Conservation (phyloP, 2,888 invertebrate genomes). For the Deroplatys truncata region DNA sequence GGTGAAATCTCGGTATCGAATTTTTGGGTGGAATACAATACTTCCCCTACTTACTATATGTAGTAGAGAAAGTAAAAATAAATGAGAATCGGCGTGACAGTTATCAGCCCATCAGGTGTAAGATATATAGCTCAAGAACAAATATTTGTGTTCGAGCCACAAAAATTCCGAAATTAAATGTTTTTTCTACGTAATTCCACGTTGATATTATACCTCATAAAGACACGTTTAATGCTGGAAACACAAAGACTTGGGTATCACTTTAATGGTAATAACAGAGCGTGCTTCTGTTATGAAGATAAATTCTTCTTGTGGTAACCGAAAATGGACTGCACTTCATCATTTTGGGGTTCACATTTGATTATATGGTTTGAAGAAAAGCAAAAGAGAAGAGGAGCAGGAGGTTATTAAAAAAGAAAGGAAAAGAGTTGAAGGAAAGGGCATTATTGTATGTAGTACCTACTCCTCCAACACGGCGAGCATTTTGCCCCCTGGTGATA, state of each 20-base stretch:
- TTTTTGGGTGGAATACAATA: no score
- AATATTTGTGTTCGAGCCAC: background rate
- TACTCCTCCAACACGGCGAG: conserved; percentile 2
- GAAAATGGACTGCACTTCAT: conserved; percentile 9
- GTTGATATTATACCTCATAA: background rate
- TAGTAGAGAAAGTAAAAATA: no score
- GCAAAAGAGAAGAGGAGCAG: background rate
- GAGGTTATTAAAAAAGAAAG: background rate
- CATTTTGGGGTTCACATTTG: conserved; percentile 14
- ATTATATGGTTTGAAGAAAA: conserved; percentile 15
- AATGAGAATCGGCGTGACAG: no score
- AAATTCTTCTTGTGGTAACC: conserved; percentile 11
- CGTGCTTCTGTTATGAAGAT: conserved; percentile 11
- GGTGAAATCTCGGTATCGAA: no score
- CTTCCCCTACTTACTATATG: no score
- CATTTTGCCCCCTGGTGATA: conserved; percentile 18
- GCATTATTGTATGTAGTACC: conserved; percentile 6
- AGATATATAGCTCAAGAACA: background rate
- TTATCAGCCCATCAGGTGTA: no score
- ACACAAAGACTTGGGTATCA: conserved; percentile 2
- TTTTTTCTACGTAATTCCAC: background rate
- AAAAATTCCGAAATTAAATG: background rate
- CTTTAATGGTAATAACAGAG: conserved; percentile 15
- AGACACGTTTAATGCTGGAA: conserved; percentile 1
- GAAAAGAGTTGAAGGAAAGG: background rate